Base-by-base conservation (phyloP, 2,797 vertebrate species). In the Cephalopachus bancanus region DNA sequence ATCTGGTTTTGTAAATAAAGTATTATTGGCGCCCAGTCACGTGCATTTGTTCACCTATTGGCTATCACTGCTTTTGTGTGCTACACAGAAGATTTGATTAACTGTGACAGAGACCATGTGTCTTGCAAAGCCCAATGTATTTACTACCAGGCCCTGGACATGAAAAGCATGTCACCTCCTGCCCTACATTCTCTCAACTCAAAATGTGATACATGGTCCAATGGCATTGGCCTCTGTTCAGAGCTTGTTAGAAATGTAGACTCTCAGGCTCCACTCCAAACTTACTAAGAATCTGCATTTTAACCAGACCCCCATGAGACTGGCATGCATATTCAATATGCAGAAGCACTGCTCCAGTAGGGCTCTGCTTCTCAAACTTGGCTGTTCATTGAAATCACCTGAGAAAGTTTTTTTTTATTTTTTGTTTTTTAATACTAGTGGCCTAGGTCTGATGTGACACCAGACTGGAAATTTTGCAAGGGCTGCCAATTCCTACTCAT, bases 1-100 rank as follows among this genome's bases (percentile, higher is more conserved):
- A 30, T 26, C 69, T 76, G 17, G 20, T 67, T 96, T 80, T 78
- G 7, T 75, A 93, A 96, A 93, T 81, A 90, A 96, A 91, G 51
- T 92, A 95, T 87, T 49, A 65, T 26, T 81, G 44, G 26, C 20
- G 74, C 22, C 33, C 16, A 78, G 17, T 24, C 62, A 93, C 2
- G 53, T 10, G 12, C 30, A 55, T 84, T 74, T 72, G 51, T 89
- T 88, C 26, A 57, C 24, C 53, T 84, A 64, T 37, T 51, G 24
- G 51, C 62, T 76, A 44, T 64, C 26, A 22, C 69, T 88, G 44
- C 10, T 60, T 85, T 76, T 37, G 37, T 37, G 6, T 59, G 67
- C 20, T 59, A 69, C 28, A 72, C 3, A 37, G 65, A 24, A 83
- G 53, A 84, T 57, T 33, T 91, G 59, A 79, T 14, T 60, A 37